Conservation (phyloP, 1,140 invertebrate species). For the Nasonia longicornis region DNA sequence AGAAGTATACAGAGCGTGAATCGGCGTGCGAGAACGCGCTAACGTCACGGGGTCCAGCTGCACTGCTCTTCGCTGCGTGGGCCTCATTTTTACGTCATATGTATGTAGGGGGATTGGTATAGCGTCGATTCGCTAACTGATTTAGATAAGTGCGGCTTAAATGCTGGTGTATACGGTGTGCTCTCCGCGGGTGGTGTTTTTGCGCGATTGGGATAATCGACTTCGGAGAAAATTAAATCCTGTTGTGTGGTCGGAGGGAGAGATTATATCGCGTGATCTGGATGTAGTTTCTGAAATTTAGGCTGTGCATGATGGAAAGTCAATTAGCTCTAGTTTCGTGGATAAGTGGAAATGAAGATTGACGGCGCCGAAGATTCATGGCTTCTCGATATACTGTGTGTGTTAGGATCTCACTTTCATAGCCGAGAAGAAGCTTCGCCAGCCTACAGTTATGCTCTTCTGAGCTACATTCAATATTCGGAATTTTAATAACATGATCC, state of each 20-base stretch:
- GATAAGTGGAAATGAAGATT: constrained; percentile 16
- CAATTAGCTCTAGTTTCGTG: background rate
- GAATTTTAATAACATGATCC: background rate
- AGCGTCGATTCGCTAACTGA: constrained; percentile 40
- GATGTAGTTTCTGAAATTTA: background rate
- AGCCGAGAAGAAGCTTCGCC: too few species aligned
- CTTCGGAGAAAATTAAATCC: background rate
- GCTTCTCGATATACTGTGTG: too few species aligned
- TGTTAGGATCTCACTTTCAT: background rate
- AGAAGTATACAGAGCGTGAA: constrained; percentile 68
- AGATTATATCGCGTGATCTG: background rate
- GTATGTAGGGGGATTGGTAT: background rate
- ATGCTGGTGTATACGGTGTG: too few species aligned
- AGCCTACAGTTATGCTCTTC: background rate
- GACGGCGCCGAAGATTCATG: too few species aligned
- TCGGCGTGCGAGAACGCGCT: constrained; percentile 34
- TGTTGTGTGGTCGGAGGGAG: background rate
- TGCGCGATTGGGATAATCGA: background rate
- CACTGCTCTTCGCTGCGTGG: background rate
- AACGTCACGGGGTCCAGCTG: background rate
- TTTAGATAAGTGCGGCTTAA: constrained; percentile 30
- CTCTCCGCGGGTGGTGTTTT: too few species aligned
- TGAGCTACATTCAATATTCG: background rate
- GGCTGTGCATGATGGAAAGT: background rate
- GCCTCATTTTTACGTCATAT: constrained; percentile 33